Percentiles rank a stretch among this genome's conserved stretches.
Conservation (phyloP, 1,140 invertebrate genomes). For the Drosophila kikkawai region DNA sequence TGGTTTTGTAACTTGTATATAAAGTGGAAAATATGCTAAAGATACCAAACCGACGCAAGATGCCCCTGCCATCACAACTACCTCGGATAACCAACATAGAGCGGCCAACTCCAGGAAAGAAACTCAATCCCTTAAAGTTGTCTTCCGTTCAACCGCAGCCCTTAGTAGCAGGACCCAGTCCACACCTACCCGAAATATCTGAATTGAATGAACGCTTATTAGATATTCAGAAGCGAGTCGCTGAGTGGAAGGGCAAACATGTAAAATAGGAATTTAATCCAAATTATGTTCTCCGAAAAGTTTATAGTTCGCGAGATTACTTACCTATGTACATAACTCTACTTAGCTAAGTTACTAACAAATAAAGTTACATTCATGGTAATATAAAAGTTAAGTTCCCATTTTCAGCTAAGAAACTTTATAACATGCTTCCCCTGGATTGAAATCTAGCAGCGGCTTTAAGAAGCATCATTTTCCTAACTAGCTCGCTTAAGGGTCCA, state of each 20-base stretch:
- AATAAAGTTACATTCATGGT: neutral
- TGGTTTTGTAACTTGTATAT: neutral
- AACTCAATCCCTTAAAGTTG: neutral
- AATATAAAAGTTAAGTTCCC: neutral
- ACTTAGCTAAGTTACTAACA: neutral
- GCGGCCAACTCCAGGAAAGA: slow-evolving; percentile 9
- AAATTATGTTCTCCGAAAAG: neutral
- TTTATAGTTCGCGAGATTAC: neutral
- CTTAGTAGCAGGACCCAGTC: neutral
- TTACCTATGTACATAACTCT: neutral
- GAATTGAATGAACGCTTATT: slow-evolving; percentile 8
- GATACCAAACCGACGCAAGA: slow-evolving; percentile 14
- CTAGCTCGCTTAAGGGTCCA: no score
- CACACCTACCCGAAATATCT: slow-evolving; percentile 1
- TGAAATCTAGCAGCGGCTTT: no score
- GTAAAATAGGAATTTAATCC: neutral
- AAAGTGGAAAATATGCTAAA: slow-evolving; percentile 14
- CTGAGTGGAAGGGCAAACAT: slow-evolving; percentile 6
- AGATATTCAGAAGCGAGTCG: slow-evolving; percentile 10
- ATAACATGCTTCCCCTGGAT: no score
- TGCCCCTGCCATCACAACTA: neutral
- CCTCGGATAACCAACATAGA: slow-evolving; percentile 19
- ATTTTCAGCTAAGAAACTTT: no score
- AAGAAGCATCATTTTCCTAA: no score
- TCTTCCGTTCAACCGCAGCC: neutral